Percentiles rank a stretch among this genome's conserved stretches.
Conservation (phyloP, 2,888 invertebrate species). For the Brachyopa scutellaris region DNA sequence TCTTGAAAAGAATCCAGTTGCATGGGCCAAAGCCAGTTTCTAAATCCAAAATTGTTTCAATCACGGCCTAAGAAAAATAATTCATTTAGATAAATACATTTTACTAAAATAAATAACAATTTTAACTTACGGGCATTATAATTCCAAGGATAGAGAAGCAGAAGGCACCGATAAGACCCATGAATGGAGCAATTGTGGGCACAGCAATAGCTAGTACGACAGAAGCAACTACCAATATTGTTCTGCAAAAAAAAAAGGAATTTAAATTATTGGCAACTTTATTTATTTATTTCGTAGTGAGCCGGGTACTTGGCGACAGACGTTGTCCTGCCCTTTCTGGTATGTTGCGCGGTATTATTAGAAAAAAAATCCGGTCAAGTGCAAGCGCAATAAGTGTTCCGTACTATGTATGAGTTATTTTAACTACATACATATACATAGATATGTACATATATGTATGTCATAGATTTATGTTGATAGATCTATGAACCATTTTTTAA, state of each 20-base stretch:
- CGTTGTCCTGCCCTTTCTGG: too few relatives aligned
- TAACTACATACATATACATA: too few relatives aligned
- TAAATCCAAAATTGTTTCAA: conserved; percentile 94
- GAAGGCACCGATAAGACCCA: conserved; percentile 95
- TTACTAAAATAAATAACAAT: neutral
- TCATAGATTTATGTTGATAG: too few relatives aligned
- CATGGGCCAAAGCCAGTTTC: conserved; percentile 89
- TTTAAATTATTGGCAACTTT: too few relatives aligned
- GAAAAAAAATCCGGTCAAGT: too few relatives aligned
- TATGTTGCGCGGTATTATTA: too few relatives aligned
- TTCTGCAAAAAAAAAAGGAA: conserved; percentile 77
- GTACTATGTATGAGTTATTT: too few relatives aligned
- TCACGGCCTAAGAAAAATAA: conserved; percentile 82
- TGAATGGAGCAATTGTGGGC: conserved; percentile 94
- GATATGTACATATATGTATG: too few relatives aligned
- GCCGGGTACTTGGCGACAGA: too few relatives aligned
- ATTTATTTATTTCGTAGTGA: too few relatives aligned
- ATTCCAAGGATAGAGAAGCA: conserved; percentile 96
- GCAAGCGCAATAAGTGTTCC: too few relatives aligned
- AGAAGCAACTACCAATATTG: conserved; percentile 86
- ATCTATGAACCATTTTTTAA: too few relatives aligned
- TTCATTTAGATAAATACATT: neutral
- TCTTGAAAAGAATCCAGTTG: conserved; percentile 90
- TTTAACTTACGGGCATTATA: conserved; percentile 87
- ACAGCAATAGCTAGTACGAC: conserved; percentile 92